Conservation (phyloP, 2,888 invertebrate species). For the Phortica okadai region DNA sequence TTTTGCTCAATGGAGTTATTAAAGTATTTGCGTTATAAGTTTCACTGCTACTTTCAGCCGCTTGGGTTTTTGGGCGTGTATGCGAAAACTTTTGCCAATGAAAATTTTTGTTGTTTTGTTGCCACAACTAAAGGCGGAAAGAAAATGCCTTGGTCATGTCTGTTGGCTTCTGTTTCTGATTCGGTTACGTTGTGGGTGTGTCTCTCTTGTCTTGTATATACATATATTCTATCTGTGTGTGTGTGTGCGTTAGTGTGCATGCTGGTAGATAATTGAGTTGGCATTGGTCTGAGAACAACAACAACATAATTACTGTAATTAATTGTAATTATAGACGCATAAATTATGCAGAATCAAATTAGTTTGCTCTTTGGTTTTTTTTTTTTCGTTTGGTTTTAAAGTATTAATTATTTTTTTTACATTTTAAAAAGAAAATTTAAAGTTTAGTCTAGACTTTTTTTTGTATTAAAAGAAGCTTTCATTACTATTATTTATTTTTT, state of each 20-base stretch:
- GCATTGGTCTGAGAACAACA: slow-evolving; percentile 60
- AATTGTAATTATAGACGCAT: slow-evolving; percentile 70
- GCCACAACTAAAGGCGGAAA: background rate
- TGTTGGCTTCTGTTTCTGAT: background rate
- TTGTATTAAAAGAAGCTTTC: no score
- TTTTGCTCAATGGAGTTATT: slow-evolving; percentile 20
- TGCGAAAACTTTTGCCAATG: slow-evolving; percentile 21
- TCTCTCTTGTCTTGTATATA: background rate
- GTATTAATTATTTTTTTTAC: background rate
- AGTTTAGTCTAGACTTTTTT: background rate
- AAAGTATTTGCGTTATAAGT: slow-evolving; percentile 11
- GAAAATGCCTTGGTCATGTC: background rate
- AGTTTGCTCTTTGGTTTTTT: background rate
- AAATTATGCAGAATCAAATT: slow-evolving; percentile 60
- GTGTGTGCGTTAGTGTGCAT: slow-evolving; percentile 39
- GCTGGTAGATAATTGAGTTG: slow-evolving; percentile 67
- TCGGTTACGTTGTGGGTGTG: slow-evolving; percentile 5
- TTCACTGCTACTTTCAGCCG: slow-evolving; percentile 9
- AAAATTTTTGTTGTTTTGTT: background rate
- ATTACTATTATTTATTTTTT: no score
- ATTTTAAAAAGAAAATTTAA: background rate
- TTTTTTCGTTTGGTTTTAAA: background rate
- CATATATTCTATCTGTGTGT: slow-evolving; percentile 9
- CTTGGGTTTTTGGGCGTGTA: background rate
- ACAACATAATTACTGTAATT: slow-evolving; percentile 70